Conservation (phyloP, 2,113 vertebrate species). For the Labeo catla region DNA sequence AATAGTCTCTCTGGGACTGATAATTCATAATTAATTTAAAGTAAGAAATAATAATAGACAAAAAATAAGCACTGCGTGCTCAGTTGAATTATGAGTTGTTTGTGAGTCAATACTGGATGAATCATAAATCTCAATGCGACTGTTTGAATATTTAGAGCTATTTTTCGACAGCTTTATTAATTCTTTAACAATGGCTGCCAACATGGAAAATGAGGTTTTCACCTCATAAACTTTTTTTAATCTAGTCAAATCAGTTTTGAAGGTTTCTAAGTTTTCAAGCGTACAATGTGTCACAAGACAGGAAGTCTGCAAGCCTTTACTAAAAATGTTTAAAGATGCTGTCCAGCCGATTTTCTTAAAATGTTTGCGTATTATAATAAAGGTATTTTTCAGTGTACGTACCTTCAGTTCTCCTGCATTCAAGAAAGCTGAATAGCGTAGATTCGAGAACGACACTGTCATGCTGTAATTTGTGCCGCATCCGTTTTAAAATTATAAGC, state of each 20-base stretch:
- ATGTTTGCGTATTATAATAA: background rate
- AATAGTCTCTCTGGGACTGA: background rate
- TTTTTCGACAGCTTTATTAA: background rate
- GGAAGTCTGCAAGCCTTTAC: background rate
- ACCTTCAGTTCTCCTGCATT: background rate
- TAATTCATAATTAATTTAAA: background rate
- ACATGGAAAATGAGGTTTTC: background rate
- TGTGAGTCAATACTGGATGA: background rate
- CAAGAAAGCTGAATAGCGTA: background rate
- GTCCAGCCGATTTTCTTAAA: background rate
- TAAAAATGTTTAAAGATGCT: background rate
- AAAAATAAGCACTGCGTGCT: background rate
- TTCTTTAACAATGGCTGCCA: background rate
- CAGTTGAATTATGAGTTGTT: background rate
- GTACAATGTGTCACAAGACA: background rate
- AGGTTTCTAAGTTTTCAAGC: background rate
- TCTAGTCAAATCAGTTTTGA: background rate
- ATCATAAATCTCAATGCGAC: background rate
- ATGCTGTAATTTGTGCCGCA: conserved; percentile 11
- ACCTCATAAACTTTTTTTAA: background rate
- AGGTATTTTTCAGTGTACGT: background rate
- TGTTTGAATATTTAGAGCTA: background rate
- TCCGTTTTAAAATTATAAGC: background rate
- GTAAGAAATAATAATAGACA: background rate
- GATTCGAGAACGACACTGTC: background rate